Evolutionary conservation across 2,888 invertebrate species (phyloP).

Genomic region (Incurvaria masculella): DNA sequence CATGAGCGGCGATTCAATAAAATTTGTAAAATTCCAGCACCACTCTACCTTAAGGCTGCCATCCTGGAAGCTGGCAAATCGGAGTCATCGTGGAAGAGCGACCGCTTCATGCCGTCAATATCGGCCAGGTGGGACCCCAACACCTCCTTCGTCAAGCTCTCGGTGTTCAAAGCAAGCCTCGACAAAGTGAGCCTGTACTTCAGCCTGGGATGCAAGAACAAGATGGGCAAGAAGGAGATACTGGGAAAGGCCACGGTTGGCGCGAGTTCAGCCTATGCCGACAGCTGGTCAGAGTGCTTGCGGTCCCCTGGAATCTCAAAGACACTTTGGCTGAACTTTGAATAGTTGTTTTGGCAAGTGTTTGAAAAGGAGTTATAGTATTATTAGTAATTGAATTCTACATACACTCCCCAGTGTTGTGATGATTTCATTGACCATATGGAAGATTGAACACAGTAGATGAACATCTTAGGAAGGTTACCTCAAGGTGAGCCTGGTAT

Average conservation of each 20-base stretch:
- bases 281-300: constrained; percentile 62
- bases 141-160: constrained; percentile 59
- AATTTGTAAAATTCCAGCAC: constrained; percentile 41
- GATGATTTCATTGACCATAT: too few species aligned
- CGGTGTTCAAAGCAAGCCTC: constrained; percentile 60
- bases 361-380: too few species aligned
- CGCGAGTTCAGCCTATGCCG: constrained; percentile 53
- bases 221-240: constrained; percentile 65
- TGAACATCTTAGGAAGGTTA: too few species aligned
- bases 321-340: constrained; percentile 59
- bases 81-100: constrained; percentile 67
- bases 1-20: too few species aligned
- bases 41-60: constrained; percentile 74
- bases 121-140: constrained; percentile 73
- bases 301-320: constrained; percentile 53
- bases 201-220: constrained; percentile 63
- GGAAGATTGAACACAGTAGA: too few species aligned
- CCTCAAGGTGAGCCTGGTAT: too few species aligned
- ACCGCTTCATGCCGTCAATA: constrained; percentile 69
- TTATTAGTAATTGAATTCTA: too few species aligned
- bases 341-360: constrained; percentile 22
- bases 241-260: constrained; percentile 66
- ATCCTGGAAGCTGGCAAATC: constrained; percentile 65
- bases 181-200: constrained; percentile 63
- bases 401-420: too few species aligned